phyloP scores from a whole-genome alignment of 2,797 vertebrate species.

The Pseudochaenichthys georgianus region DNA sequence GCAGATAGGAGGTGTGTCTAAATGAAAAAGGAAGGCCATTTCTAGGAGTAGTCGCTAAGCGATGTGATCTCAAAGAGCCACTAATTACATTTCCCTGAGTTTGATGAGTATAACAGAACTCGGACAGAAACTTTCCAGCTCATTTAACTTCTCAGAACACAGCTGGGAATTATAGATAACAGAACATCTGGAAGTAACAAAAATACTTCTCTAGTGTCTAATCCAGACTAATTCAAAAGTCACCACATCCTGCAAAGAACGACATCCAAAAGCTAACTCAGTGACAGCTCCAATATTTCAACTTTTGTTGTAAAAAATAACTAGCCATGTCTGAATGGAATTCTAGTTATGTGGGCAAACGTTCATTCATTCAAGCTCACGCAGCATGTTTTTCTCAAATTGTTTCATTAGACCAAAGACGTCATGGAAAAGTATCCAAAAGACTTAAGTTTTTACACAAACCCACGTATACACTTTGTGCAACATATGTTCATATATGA shows the following conservation, averaged over 20 bases:
- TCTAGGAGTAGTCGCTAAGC: constrained; percentile 77
- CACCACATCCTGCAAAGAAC: constrained; percentile 76
- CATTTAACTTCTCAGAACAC: constrained; percentile 81
- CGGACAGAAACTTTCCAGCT: constrained; percentile 81
- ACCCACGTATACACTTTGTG: constrained; percentile 10
- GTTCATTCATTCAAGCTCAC: constrained; percentile 38
- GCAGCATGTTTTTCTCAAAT: constrained; percentile 35
- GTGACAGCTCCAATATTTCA: constrained; percentile 67
- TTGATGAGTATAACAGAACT: constrained; percentile 83
- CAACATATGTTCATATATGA: constrained; percentile 27
- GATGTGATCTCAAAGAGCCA: constrained; percentile 75
- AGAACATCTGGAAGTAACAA: constrained; percentile 83
- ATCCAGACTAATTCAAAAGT: constrained; percentile 77
- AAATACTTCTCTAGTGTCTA: constrained; percentile 76
- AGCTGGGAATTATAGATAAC: constrained; percentile 84
- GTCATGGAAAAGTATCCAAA: constrained; percentile 37
- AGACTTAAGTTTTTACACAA: constrained; percentile 1
- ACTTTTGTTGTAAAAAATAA: constrained; percentile 34
- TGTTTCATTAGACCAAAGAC: constrained; percentile 25
- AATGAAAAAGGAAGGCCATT: constrained; percentile 67
- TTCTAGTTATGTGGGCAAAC: constrained; percentile 55
- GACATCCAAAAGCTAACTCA: constrained; percentile 67
- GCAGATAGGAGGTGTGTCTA: constrained; percentile 74
- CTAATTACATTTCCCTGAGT: constrained; percentile 81
- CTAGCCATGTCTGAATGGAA: constrained; percentile 45